Evolutionary conservation across 23 tunicate genomes (phyloP).

Genomic region (Ciona savignyi): DNA sequence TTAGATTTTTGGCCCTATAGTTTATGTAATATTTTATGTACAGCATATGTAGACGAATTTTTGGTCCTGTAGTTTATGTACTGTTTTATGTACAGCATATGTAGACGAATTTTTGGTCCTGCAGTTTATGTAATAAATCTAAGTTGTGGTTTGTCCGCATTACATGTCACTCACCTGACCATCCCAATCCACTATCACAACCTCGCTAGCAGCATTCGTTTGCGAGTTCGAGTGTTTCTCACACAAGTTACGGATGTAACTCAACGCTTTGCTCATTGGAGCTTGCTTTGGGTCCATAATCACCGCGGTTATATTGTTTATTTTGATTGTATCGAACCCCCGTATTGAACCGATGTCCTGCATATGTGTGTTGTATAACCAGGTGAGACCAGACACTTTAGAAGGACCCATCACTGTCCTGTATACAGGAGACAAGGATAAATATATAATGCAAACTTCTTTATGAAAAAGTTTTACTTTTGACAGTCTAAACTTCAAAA

Average conservation of each 20-base stretch:
- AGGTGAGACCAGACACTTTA: not conserved
- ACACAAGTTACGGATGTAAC: not conserved
- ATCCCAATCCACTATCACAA: not conserved
- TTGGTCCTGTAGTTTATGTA: too few species aligned
- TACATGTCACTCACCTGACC: not conserved
- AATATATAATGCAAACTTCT: too few species aligned
- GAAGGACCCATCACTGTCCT: not conserved
- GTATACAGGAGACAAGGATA: not conserved
- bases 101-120: too few species aligned
- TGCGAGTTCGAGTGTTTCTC: not conserved
- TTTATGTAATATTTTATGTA: too few species aligned
- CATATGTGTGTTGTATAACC: not conserved
- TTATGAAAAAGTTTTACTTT: too few species aligned
- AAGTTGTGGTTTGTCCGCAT: too few species aligned
- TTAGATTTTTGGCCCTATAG: too few species aligned
- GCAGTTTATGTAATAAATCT: too few species aligned
- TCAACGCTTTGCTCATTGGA: not conserved
- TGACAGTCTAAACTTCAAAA: too few species aligned
- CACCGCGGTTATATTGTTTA: not conserved
- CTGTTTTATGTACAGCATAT: too few species aligned
- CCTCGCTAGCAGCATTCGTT: not conserved
- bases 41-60: too few species aligned
- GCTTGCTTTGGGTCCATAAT: not conserved
- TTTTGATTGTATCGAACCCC: not conserved
- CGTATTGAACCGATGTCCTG: not conserved